phyloP scores from a whole-genome alignment of 2,113 vertebrate species.

The Notechis scutatus region DNA sequence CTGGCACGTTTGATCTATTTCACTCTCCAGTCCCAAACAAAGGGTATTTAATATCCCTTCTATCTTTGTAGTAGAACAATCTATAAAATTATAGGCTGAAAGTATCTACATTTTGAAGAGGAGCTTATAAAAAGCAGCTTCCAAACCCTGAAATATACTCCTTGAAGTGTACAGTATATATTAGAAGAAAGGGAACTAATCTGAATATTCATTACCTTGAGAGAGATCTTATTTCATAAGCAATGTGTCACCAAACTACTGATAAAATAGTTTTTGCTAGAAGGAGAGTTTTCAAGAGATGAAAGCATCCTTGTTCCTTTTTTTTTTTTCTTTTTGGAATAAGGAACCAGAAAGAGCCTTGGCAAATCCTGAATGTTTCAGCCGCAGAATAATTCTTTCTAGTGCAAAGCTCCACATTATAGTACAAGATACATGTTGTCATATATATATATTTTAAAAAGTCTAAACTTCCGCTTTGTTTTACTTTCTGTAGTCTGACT shows the following conservation, averaged over 20 bases:
- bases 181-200: neutral
- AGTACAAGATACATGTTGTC: too few relatives aligned
- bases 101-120: neutral
- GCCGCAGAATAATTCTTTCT: conserved; percentile 35
- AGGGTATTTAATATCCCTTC: neutral
- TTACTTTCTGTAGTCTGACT: neutral
- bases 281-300: conserved; percentile 41
- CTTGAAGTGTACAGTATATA: conserved; percentile 41
- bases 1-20: neutral
- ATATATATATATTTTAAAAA: neutral
- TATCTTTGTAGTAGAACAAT: neutral
- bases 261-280: conserved; percentile 58
- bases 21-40: neutral
- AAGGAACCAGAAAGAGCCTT: conserved; percentile 44
- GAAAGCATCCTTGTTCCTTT: neutral
- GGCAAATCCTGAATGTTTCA: conserved; percentile 31
- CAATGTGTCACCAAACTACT: conserved; percentile 60
- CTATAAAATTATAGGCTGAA: conserved; percentile 42
- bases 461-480: neutral
- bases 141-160: conserved; percentile 31
- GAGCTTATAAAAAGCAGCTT: conserved; percentile 34
- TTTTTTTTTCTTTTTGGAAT: conserved; percentile 35
- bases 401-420: neutral
- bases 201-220: conserved; percentile 41
- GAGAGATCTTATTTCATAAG: conserved; percentile 49